phyloP scores from a whole-genome alignment of 2,888 invertebrate genomes.

The Druceiella hillmani region DNA sequence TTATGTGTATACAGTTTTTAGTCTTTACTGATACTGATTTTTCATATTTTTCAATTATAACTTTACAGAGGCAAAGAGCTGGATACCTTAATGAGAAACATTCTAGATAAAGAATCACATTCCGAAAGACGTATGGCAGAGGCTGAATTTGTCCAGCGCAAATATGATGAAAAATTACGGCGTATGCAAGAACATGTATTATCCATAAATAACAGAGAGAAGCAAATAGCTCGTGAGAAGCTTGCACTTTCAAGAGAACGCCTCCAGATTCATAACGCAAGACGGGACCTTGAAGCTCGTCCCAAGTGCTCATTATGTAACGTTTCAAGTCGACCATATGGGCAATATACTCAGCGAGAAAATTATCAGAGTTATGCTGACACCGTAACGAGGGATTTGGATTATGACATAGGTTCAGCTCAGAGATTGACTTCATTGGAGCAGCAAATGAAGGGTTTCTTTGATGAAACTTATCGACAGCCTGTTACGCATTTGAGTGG shows the following conservation, averaged over 20 bases:
- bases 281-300: slow-evolving; percentile 41
- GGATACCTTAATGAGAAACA: slow-evolving; percentile 50
- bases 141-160: slow-evolving; percentile 48
- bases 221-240: slow-evolving; percentile 57
- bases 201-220: slow-evolving; percentile 51
- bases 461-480: too few species aligned
- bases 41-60: background rate
- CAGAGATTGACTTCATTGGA: too few species aligned
- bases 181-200: slow-evolving; percentile 53
- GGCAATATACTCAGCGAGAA: too few species aligned
- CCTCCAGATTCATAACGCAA: slow-evolving; percentile 48
- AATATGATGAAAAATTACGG: slow-evolving; percentile 53
- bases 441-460: too few species aligned
- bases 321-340: too few species aligned
- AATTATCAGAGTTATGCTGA: too few species aligned
- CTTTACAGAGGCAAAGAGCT: slow-evolving; percentile 41
- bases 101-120: slow-evolving; percentile 54
- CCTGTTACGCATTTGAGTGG: too few species aligned
- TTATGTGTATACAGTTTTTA: background rate
- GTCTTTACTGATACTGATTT: background rate
- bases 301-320: slow-evolving; percentile 42
- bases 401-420: too few species aligned
- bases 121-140: slow-evolving; percentile 52
- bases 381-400: too few species aligned
- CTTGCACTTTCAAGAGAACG: slow-evolving; percentile 54